Evolutionary conservation across 2,888 invertebrate species (phyloP).

Genomic region (Leptinotarsa tumamoca): DNA sequence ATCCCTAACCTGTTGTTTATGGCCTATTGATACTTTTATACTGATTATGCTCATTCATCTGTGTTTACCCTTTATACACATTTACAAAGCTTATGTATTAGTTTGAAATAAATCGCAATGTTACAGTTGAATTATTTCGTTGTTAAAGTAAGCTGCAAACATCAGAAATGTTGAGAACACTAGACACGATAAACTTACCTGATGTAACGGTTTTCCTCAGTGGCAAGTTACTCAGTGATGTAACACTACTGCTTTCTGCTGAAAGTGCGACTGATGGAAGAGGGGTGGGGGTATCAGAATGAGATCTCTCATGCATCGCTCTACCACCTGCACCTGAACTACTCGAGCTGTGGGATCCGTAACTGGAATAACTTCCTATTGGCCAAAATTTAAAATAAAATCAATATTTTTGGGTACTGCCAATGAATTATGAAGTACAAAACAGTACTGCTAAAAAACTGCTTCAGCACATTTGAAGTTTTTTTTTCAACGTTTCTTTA

Average conservation of each 20-base stretch:
- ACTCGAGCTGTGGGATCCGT: constrained; percentile 69
- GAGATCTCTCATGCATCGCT: constrained; percentile 87
- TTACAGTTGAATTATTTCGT: too few species aligned
- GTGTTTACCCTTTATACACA: too few species aligned
- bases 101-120: too few species aligned
- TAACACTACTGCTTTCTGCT: constrained; percentile 95
- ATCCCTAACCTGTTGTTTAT: too few species aligned
- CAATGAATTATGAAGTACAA: background rate
- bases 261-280: constrained; percentile 89
- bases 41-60: too few species aligned
- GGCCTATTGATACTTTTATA: too few species aligned
- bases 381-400: constrained; percentile 14
- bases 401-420: background rate
- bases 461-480: too few species aligned
- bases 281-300: constrained; percentile 88
- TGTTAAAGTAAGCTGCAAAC: too few species aligned
- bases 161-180: too few species aligned
- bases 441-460: background rate
- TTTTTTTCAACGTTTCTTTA: too few species aligned
- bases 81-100: too few species aligned
- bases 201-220: constrained; percentile 84
- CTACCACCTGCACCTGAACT: constrained; percentile 67
- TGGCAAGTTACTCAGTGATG: constrained; percentile 90
- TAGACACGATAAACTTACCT: constrained; percentile 67
- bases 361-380: constrained; percentile 69